Base-by-base conservation (phyloP, 2,797 vertebrate species). In the Chiroxiphia lanceolata region DNA sequence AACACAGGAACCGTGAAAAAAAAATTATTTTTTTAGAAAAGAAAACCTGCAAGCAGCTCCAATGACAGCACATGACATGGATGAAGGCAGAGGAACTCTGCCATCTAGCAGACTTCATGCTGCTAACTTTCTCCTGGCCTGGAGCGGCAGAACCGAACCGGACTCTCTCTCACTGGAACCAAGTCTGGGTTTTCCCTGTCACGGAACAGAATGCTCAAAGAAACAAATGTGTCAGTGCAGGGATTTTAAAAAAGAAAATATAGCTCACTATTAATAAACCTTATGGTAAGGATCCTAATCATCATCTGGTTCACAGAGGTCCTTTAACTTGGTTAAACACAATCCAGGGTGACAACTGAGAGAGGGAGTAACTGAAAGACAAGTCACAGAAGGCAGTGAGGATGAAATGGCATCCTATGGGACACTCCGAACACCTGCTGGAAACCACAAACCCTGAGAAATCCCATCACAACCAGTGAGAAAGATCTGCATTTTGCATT, bases 41-140 rank as follows among this genome's bases (percentile, higher is more conserved):
- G 12, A 82, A 93, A 93, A 87, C 54, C 60, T 87, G 38, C 50
- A 82, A 89, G 21, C 48, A 83, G 60, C 36, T 94, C 68, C 81
- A 93, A 8, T 29, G 81, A 54, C 56, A 89, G 71, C 71, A 88
- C 17, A 40, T 53, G 60, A 80, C 0, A 6, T 26, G 12, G 34
- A 82, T 16, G 29, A 81, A 72, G 54, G 74, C 89, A 86, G 44
- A 86, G 51, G 50, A 79, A 65, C 20, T 76, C 78, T 92, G 63
- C 23, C 64, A 70, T 68, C 59, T 33, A 48, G 19, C 36, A 85
- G 60, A 60, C 33, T 80, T 93, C 60, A 36, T 9, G 12, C 29
- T 70, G 40, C 61, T 74, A 42, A 56, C 20, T 27, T 45, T 45
- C 64, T 57, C 42, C 45, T 76, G 57, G 19, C 33, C 57, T 71